Evolutionary conservation across 2,888 invertebrate genomes (phyloP).

Genomic region (Pteria penguin): DNA sequence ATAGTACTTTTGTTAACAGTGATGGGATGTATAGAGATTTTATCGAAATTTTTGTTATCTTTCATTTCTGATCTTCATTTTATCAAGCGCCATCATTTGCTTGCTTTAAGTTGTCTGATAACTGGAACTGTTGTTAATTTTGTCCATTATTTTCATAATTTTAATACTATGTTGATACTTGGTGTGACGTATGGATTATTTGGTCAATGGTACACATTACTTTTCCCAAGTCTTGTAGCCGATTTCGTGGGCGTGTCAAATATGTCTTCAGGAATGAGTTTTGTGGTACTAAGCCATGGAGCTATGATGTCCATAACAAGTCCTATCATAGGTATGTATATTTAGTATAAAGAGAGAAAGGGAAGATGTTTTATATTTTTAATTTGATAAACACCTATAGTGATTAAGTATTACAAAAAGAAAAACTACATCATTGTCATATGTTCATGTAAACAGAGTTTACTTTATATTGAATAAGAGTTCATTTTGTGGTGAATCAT

Average conservation of each 20-base stretch:
- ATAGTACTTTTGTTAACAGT: not conserved
- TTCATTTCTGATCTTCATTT: not conserved
- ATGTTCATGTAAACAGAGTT: no score
- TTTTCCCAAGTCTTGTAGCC: not conserved
- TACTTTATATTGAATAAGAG: no score
- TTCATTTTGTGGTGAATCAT: no score
- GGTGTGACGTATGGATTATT: not conserved
- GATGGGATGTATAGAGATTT: not conserved
- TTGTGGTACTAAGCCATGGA: not conserved
- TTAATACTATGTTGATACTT: not conserved
- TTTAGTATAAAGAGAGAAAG: no score
- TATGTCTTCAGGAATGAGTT: conserved; percentile 2
- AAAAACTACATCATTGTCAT: no score
- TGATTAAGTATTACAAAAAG: no score
- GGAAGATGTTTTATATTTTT: no score
- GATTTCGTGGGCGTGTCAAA: conserved; percentile 8
- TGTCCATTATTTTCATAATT: not conserved
- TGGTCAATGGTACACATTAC: not conserved
- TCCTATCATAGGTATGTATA: conserved; percentile 7
- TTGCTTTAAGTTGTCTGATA: not conserved
- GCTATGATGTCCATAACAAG: not conserved
- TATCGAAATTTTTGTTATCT: not conserved
- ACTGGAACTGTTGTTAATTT: not conserved
- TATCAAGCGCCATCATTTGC: not conserved
- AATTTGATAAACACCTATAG: no score